A percentile compares a stretch with the other conserved stretches of the same genome.
Evolutionary conservation across 2,888 invertebrate species (phyloP).

Genomic region (Nephrotoma guestfalica): DNA sequence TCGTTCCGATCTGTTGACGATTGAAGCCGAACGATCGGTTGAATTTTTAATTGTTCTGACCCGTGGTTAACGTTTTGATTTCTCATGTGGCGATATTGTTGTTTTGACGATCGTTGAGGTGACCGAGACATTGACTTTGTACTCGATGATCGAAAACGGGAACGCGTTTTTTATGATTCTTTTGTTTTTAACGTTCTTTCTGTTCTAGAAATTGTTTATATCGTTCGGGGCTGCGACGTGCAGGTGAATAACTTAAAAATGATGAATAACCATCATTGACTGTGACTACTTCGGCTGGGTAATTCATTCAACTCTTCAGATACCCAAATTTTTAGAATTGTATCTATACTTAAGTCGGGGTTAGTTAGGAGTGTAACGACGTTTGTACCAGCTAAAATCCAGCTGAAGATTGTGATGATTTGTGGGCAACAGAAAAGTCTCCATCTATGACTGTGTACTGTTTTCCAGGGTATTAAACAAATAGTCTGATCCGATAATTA

Average conservation of each 20-base stretch:
- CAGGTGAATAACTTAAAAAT: slow-evolving; percentile 53
- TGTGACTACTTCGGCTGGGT: not conserved
- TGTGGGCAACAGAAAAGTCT: too few species aligned
- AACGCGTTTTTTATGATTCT: slow-evolving; percentile 9
- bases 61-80: slow-evolving; percentile 5
- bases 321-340: too few species aligned
- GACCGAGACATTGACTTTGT: slow-evolving; percentile 9
- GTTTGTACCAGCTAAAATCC: too few species aligned
- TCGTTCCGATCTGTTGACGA: slow-evolving; percentile 44
- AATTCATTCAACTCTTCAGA: too few species aligned
- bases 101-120: slow-evolving; percentile 6
- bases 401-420: too few species aligned
- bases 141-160: slow-evolving; percentile 8
- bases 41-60: slow-evolving; percentile 11
- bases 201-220: slow-evolving; percentile 46
- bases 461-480: too few species aligned
- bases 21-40: slow-evolving; percentile 42
- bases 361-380: too few species aligned
- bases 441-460: too few species aligned
- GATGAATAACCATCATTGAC: slow-evolving; percentile 19
- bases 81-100: slow-evolving; percentile 9
- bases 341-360: too few species aligned
- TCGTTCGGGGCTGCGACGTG: slow-evolving; percentile 50
- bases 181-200: slow-evolving; percentile 21
- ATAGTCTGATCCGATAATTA: too few species aligned